phyloP scores from a whole-genome alignment of 53 echinoderm and acorn worm genomes.

The Crossaster papposus region DNA sequence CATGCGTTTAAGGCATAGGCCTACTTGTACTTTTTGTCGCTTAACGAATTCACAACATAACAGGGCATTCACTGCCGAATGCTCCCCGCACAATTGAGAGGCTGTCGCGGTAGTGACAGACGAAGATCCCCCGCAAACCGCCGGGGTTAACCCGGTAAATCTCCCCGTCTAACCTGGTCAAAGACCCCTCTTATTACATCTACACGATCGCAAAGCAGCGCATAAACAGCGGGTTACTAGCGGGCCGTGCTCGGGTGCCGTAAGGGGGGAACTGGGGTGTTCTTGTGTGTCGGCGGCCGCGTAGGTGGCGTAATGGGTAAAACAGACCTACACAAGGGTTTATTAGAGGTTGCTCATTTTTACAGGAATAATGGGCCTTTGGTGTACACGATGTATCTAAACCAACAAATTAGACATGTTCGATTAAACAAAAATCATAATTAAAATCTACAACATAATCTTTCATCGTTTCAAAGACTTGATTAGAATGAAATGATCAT shows the following conservation, averaged over 20 bases:
- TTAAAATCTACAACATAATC: no score
- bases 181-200: constrained; percentile 56
- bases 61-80: constrained; percentile 39
- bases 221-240: constrained; percentile 20
- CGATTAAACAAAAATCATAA: no score
- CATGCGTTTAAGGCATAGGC: neutral
- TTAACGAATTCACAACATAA: constrained; percentile 41
- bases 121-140: constrained; percentile 47
- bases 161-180: constrained; percentile 55
- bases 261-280: neutral
- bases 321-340: constrained; percentile 13
- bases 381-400: neutral
- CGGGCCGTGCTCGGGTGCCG: neutral
- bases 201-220: constrained; percentile 38
- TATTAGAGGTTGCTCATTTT: constrained; percentile 39
- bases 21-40: neutral
- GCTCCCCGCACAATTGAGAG: constrained; percentile 10
- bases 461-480: no score
- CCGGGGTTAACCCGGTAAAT: constrained; percentile 54
- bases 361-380: neutral
- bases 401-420: no score
- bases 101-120: constrained; percentile 57
- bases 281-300: constrained; percentile 8
- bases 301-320: constrained; percentile 58
- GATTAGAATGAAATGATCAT: no score